Base-by-base conservation (phyloP, 2,113 vertebrate species). In the Charadrius vociferus region DNA sequence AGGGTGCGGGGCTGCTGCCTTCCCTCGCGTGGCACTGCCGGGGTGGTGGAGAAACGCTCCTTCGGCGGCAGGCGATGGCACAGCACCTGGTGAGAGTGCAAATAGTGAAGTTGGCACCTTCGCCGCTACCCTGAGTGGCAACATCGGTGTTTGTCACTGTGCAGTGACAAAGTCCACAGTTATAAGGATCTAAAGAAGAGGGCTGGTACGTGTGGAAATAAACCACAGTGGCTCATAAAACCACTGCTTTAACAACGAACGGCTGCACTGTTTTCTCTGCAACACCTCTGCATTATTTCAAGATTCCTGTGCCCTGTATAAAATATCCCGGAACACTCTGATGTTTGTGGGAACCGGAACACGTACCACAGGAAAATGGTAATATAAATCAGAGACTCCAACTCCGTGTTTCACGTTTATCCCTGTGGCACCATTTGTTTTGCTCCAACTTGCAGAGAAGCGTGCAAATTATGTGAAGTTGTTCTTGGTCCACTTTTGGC, bases 21-120 rank as follows among this genome's bases (percentile, higher is more conserved):
- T 12, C 14, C n/a, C 45, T 7, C 45, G 45, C 17, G 1, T 2
- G 14, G 7, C 3, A 1, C 39, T 9, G 47, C 36, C 36, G 10
- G 24, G 24, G 36, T 26, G 22, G 26, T 3, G 18, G 13, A 17
- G 34, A 41, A n/a, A 8, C 0, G 12, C 39, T 19, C 3, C 14
- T 24, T 29, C 47, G 7, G 53, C 68, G 32, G 63, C 56, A 10
- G 55, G 2, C 4, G n/a, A 8, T 3, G 21, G 34, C 39, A 16
- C 41, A 27, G 6, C 50, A 26, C 45, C 72, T 23, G 68, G 7
- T 7, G 47, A 7, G 15, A 55, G 62, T 3, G 47, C 68, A 22
- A 22, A 15, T 1, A 14, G 45, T 20, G 74, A n/a, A 26, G 58
- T n/a, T 10, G 14, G 43, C 50, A 21, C 78, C 36, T 77, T 52